Evolutionary conservation across 1,140 invertebrate species (phyloP).

Genomic region (Calycopis cecrops): DNA sequence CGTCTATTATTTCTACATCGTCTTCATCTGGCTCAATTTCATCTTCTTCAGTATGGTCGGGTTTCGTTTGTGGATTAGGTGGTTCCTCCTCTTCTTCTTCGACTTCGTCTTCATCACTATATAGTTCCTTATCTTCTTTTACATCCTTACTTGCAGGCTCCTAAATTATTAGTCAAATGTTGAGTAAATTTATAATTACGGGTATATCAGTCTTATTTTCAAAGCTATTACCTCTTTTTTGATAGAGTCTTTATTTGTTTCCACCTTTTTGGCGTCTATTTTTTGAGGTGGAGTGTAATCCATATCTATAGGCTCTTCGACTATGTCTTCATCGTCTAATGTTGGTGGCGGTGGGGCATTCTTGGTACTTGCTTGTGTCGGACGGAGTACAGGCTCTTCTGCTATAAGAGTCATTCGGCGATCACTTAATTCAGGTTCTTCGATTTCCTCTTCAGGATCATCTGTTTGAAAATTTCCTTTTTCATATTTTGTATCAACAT

Average conservation of each 20-base stretch:
- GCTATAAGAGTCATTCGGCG: constrained; percentile 56
- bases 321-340: constrained; percentile 19
- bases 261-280: constrained; percentile 2
- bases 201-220: neutral
- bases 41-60: constrained; percentile 4
- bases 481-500: neutral
- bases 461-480: constrained; percentile 41
- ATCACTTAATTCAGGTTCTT: constrained; percentile 46
- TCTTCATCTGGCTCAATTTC: constrained; percentile 54
- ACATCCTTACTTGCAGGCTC: constrained; percentile 9
- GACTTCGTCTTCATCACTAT: constrained; percentile 52
- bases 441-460: constrained; percentile 42
- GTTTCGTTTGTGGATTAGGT: constrained; percentile 22
- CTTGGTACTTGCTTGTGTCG: constrained; percentile 19
- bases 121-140: constrained; percentile 45
- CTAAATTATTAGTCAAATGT: constrained; percentile 5
- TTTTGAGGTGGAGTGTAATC: constrained; percentile 1
- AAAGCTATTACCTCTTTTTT: constrained; percentile 17
- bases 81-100: constrained; percentile 40
- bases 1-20: constrained; percentile 71
- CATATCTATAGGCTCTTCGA: constrained; percentile 14
- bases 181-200: neutral
- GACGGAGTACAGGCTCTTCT: constrained; percentile 24
- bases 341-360: constrained; percentile 15
- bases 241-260: neutral